A percentile compares a stretch with the other conserved stretches of the same genome.
Conservation (phyloP, 2,888 invertebrate species). For the Pharmacophagus antenor region DNA sequence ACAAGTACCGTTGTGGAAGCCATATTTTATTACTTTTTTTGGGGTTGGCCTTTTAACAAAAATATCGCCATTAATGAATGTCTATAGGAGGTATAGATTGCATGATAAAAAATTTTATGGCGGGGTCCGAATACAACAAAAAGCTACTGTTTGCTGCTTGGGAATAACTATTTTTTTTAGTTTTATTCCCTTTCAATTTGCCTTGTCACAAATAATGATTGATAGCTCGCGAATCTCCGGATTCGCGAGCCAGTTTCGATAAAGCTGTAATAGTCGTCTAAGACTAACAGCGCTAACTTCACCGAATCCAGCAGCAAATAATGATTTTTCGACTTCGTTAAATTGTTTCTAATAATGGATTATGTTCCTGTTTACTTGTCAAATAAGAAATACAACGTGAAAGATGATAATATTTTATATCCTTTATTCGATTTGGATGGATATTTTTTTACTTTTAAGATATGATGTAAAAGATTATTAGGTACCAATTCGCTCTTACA, state of each 20-base stretch:
- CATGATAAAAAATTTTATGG: slow-evolving; percentile 51
- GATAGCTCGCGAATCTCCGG: too few relatives aligned
- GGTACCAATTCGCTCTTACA: not conserved
- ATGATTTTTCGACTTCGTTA: slow-evolving; percentile 12
- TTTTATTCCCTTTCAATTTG: slow-evolving; percentile 13
- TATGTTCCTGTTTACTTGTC: slow-evolving; percentile 1
- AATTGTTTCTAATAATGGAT: slow-evolving; percentile 22
- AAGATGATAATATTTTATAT: too few relatives aligned
- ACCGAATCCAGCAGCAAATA: too few relatives aligned
- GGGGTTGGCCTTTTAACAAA: slow-evolving; percentile 59
- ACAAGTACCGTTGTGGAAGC: slow-evolving; percentile 72
- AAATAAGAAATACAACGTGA: not conserved
- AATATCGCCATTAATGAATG: slow-evolving; percentile 73
- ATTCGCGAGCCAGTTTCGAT: too few relatives aligned
- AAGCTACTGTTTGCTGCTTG: slow-evolving; percentile 39
- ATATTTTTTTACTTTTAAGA: not conserved
- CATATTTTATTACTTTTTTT: slow-evolving; percentile 73
- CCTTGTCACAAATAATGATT: too few relatives aligned
- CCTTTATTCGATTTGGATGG: not conserved
- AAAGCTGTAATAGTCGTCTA: too few relatives aligned
- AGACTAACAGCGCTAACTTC: too few relatives aligned
- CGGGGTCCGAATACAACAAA: slow-evolving; percentile 50
- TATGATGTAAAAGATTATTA: not conserved
- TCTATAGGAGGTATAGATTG: slow-evolving; percentile 77
- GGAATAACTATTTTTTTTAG: slow-evolving; percentile 40